A percentile compares a stretch with the other conserved stretches of the same genome.
Evolutionary conservation across 1,140 invertebrate species (phyloP).

Genomic region (Daktulosphaira vitifoliae): DNA sequence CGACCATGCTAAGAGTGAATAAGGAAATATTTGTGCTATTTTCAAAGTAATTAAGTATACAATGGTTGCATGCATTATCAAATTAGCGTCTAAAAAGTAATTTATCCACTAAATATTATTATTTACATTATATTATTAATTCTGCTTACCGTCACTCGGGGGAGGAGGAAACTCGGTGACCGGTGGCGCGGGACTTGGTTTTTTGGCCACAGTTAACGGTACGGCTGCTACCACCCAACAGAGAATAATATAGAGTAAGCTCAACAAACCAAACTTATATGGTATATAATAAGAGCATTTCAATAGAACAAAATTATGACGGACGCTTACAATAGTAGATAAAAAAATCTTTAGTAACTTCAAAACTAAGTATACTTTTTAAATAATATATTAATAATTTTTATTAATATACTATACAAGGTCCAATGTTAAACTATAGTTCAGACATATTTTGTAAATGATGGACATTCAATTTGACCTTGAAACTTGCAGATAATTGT

Average conservation of each 20-base stretch:
- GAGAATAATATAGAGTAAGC: constrained; percentile 32
- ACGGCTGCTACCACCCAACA: constrained; percentile 33
- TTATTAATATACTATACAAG: background rate
- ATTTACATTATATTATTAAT: constrained; percentile 15
- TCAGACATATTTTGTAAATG: background rate
- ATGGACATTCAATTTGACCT: background rate
- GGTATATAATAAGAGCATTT: constrained; percentile 26
- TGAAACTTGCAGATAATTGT: background rate
- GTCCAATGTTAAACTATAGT: background rate
- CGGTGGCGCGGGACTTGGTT: constrained; percentile 32
- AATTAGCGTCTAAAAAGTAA: background rate
- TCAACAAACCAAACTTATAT: constrained; percentile 30
- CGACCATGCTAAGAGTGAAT: too few relatives aligned
- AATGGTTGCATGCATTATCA: constrained; percentile 23
- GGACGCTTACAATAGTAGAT: constrained; percentile 17
- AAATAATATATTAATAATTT: too few relatives aligned
- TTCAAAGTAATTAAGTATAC: background rate
- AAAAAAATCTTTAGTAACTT: background rate
- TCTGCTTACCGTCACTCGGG: constrained; percentile 38
- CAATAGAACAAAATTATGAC: constrained; percentile 6
- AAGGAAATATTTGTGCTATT: too few relatives aligned
- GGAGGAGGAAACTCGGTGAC: constrained; percentile 33
- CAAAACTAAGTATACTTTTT: too few relatives aligned
- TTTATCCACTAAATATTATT: background rate
- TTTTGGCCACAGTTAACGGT: constrained; percentile 33